Evolutionary conservation across 2,888 invertebrate genomes (phyloP).

Genomic region (Noctua comes): DNA sequence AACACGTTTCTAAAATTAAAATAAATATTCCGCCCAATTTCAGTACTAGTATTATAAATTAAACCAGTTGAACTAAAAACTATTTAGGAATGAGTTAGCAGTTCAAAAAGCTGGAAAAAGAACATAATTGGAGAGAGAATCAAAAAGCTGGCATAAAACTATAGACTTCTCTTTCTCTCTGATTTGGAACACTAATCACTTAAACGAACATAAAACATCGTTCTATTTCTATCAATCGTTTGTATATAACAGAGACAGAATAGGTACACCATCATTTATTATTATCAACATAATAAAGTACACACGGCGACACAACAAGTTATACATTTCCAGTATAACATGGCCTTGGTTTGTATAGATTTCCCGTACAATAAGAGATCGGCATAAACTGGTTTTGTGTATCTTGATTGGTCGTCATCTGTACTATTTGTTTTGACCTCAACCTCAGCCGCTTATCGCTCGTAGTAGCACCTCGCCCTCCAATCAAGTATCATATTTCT

Average conservation of each 20-base stretch:
- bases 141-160: background rate
- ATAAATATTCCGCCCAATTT: no score
- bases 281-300: background rate
- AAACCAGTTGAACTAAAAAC: background rate
- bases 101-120: background rate
- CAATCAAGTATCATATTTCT: conserved; percentile 53
- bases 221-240: background rate
- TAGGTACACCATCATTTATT: background rate
- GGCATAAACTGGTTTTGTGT: no score
- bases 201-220: background rate
- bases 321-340: no score
- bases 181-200: background rate
- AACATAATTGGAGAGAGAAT: background rate
- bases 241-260: background rate
- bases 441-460: conserved; percentile 30
- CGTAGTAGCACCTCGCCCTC: conserved; percentile 17
- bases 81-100: no score
- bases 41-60: background rate
- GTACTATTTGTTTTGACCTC: background rate
- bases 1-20: background rate
- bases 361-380: no score
- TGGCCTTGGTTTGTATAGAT: no score
- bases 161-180: background rate
- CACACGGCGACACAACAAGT: no score
- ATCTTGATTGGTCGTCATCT: no score